These are phyloP conservation scores for Copsychus sechellarum DNA, from an alignment of 2,113 vertebrate species.

Conservation along the genomic window DNA sequence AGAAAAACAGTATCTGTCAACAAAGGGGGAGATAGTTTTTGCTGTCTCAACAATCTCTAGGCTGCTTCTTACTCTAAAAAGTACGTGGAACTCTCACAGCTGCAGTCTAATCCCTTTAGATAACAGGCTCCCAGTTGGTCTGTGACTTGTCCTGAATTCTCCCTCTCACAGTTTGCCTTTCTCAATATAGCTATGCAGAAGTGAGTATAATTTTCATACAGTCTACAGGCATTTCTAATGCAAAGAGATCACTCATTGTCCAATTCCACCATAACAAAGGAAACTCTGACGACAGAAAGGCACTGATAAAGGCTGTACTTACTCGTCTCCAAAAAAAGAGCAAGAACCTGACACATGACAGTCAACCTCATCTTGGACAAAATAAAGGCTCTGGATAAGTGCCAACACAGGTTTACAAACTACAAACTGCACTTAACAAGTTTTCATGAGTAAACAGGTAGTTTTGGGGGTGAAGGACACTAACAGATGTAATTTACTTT, in stretches of 20 bases:
- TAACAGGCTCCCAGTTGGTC: fast-evolving
- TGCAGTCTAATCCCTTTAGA: neutral
- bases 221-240: neutral
- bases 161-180: neutral
- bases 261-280: neutral
- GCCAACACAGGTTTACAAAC: neutral
- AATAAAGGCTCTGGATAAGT: neutral
- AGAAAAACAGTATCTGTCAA: neutral
- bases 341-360: neutral
- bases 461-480: neutral
- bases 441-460: neutral
- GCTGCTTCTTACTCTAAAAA: neutral
- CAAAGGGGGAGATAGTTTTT: neutral
- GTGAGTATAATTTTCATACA: neutral
- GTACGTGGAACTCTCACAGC: neutral
- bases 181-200: neutral
- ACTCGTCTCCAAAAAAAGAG: neutral
- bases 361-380: neutral
- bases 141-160: neutral
- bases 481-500: neutral
- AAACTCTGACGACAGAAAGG: neutral
- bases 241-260: neutral
- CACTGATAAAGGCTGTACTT: neutral
- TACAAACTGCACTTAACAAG: neutral
- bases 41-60: neutral